Evolutionary conservation across 2,797 vertebrate species (phyloP).

Genomic region (Crossoptilon crossoptilon): DNA sequence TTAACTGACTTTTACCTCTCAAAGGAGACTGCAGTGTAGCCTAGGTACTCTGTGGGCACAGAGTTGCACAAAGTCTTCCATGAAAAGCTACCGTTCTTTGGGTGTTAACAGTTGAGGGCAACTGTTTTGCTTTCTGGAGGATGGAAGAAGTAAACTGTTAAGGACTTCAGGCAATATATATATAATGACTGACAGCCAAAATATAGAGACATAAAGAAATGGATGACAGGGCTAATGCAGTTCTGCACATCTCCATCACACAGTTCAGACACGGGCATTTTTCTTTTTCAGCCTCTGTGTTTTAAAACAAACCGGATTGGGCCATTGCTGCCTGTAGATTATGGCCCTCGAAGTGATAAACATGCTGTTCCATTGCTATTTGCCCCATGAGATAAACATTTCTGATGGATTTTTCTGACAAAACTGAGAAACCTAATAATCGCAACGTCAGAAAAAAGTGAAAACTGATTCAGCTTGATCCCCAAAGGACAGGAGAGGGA

Average conservation of each 20-base stretch:
- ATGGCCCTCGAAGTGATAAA: conserved; percentile 81
- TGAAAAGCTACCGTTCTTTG: conserved; percentile 10
- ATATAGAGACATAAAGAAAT: conserved; percentile 71
- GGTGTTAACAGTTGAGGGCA: neutral
- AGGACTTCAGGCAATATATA: conserved; percentile 49
- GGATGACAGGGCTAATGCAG: conserved; percentile 37
- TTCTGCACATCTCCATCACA: conserved; percentile 64
- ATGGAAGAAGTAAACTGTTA: conserved; percentile 45
- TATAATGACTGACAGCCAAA: conserved; percentile 68
- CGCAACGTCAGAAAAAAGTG: conserved; percentile 78
- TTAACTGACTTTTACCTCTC: neutral
- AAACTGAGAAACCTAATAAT: conserved; percentile 83
- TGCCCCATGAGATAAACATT: conserved; percentile 83
- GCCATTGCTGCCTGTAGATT: conserved; percentile 76
- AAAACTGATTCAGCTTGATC: conserved; percentile 83
- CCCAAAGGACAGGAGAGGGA: conserved; percentile 74
- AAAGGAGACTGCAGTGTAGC: neutral
- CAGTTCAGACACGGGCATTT: conserved; percentile 57
- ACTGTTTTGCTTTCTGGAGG: conserved; percentile 18
- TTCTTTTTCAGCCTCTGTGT: conserved; percentile 67
- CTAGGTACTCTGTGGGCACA: neutral
- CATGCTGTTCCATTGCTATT: conserved; percentile 81
- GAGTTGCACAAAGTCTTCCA: neutral
- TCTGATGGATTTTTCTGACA: conserved; percentile 82
- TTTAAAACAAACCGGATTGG: conserved; percentile 73